phyloP scores from a whole-genome alignment of 2,888 invertebrate species.

The Deroplatys truncata region DNA sequence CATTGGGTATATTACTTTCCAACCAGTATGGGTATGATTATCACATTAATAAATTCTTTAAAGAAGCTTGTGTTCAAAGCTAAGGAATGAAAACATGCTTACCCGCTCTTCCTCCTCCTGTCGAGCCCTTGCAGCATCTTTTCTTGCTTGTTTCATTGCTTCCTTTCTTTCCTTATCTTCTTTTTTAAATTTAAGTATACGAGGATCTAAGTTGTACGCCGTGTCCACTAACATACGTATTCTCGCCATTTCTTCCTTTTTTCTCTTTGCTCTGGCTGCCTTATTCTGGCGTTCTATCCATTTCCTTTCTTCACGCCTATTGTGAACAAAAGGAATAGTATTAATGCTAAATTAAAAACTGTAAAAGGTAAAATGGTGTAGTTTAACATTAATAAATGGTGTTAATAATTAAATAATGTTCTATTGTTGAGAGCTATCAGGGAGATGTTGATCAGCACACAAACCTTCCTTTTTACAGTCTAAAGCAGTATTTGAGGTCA shows the following conservation, averaged over 20 bases:
- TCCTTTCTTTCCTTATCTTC: constrained; percentile 88
- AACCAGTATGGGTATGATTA: no score
- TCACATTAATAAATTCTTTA: no score
- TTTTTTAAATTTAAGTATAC: constrained; percentile 87
- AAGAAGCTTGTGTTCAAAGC: no score
- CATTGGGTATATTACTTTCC: no score
- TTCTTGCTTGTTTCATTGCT: constrained; percentile 81
- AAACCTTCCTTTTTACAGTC: no score
- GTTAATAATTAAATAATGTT: no score
- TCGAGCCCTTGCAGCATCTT: constrained; percentile 74
- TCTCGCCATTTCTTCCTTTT: constrained; percentile 95
- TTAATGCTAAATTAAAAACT: no score
- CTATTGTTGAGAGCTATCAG: no score
- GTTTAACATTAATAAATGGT: no score
- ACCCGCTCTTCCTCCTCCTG: constrained; percentile 80
- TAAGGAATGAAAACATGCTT: constrained; percentile 19
- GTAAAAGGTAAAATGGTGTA: no score
- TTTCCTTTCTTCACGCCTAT: constrained; percentile 81
- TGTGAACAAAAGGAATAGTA: constrained; percentile 7
- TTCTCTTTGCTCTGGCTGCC: constrained; percentile 82
- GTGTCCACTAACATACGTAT: constrained; percentile 88
- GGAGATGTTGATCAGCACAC: no score
- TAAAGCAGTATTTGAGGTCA: no score
- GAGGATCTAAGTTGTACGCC: constrained; percentile 90
- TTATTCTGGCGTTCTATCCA: constrained; percentile 99